Evolutionary conservation across 64 coral and sea anemone species (phyloP).

Genomic region (Actinia tenebrosa): DNA sequence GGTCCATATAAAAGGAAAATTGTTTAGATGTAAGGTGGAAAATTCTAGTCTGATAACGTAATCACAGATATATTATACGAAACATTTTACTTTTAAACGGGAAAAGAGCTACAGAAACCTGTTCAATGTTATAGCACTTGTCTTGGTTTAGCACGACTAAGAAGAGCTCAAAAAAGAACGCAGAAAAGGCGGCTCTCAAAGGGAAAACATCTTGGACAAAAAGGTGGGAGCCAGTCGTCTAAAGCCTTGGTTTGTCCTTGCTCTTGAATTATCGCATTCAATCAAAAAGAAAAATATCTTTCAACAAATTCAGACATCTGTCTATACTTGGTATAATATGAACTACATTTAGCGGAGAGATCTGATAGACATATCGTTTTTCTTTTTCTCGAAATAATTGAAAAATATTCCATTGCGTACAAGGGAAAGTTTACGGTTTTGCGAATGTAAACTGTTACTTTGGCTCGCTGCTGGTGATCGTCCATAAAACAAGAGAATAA

Average conservation of each 20-base stretch:
- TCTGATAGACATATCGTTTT: not conserved
- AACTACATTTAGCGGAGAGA: not conserved
- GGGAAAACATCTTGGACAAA: not conserved
- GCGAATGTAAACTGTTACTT: not conserved
- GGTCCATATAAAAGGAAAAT: not conserved
- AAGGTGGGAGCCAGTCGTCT: not conserved
- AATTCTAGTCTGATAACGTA: not conserved
- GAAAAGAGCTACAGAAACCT: too few species aligned
- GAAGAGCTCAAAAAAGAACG: not conserved
- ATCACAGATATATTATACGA: not conserved
- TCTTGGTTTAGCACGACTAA: not conserved
- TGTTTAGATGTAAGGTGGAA: not conserved
- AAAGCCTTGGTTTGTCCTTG: too few species aligned
- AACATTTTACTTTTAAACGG: not conserved
- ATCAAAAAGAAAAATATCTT: slow-evolving; percentile 4
- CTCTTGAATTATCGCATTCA: not conserved
- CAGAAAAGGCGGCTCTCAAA: not conserved
- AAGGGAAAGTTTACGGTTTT: not conserved
- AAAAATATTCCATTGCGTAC: not conserved
- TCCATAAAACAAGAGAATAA: not conserved
- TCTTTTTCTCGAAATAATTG: not conserved
- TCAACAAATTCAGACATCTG: not conserved
- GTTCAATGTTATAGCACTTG: too few species aligned
- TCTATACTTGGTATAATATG: not conserved
- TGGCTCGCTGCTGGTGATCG: not conserved